phyloP scores from a whole-genome alignment of 2,888 invertebrate genomes.

The Ornithoptera alexandrae region DNA sequence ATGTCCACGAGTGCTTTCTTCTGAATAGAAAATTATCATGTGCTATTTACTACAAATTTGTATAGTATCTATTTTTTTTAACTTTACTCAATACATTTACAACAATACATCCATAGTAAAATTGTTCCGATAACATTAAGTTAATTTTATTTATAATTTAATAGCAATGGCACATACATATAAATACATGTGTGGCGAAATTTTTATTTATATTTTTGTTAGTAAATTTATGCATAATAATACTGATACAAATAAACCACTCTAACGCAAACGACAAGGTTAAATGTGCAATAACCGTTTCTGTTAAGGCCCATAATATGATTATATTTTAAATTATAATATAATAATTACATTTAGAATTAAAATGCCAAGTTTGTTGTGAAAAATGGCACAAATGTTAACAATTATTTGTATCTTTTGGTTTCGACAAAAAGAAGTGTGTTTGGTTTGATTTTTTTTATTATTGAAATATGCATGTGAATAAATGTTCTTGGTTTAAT shows the following conservation, averaged over 20 bases:
- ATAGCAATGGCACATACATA: not conserved
- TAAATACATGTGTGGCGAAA: not conserved
- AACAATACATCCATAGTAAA: no score
- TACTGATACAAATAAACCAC: not conserved
- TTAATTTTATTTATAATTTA: not conserved
- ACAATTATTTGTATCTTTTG: constrained; percentile 56
- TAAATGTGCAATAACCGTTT: constrained; percentile 14
- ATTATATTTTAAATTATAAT: constrained; percentile 14
- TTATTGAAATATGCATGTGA: constrained; percentile 72
- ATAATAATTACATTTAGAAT: constrained; percentile 13
- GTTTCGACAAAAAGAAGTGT: constrained; percentile 67
- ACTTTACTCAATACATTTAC: no score
- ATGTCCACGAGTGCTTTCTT: no score
- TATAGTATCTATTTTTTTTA: no score
- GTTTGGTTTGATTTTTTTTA: constrained; percentile 72
- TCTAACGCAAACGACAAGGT: not conserved
- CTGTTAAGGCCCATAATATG: not conserved
- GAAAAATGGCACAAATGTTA: constrained; percentile 53
- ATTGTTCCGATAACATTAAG: not conserved
- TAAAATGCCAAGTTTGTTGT: constrained; percentile 33
- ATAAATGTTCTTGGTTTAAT: constrained; percentile 75
- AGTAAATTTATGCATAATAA: not conserved
- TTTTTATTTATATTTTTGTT: not conserved
- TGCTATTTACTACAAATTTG: no score
- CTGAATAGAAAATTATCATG: no score